These are phyloP conservation scores for Acleris emargana DNA, from an alignment of 2,888 invertebrate species.

Conservation along the genomic window DNA sequence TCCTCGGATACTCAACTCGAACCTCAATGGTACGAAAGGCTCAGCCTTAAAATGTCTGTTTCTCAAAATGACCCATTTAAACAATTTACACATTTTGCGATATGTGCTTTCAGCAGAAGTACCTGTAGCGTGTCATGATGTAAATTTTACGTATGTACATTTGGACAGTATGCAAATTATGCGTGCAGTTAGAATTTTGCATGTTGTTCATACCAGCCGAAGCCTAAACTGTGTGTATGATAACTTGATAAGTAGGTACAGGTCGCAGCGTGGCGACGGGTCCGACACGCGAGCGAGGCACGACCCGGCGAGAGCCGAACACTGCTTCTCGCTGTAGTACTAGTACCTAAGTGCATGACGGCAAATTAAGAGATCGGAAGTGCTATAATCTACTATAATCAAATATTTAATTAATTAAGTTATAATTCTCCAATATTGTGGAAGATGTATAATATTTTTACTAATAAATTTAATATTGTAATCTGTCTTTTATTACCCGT, in stretches of 20 bases:
- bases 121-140: too few species aligned
- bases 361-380: slow-evolving; percentile 75
- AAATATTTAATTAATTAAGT: slow-evolving; percentile 82
- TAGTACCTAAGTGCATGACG: slow-evolving; percentile 67
- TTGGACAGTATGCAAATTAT: too few species aligned
- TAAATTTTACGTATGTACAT: too few species aligned
- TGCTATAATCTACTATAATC: slow-evolving; percentile 82
- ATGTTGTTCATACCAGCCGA: too few species aligned
- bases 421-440: slow-evolving; percentile 83
- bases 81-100: too few species aligned
- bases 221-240: slow-evolving; percentile 61
- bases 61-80: too few species aligned
- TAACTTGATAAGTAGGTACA: slow-evolving; percentile 59
- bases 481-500: slow-evolving; percentile 59
- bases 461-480: slow-evolving; percentile 85
- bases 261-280: slow-evolving; percentile 42
- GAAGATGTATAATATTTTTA: slow-evolving; percentile 85
- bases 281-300: not conserved
- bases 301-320: slow-evolving; percentile 6
- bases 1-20: too few species aligned
- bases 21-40: too few species aligned
- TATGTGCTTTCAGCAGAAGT: too few species aligned
- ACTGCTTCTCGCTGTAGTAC: slow-evolving; percentile 73
- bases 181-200: too few species aligned
- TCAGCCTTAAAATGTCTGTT: too few species aligned